Percentiles rank a stretch among this genome's conserved stretches.
Conservation (phyloP, 2,113 vertebrate genomes). For the Lucifuga dentata region DNA sequence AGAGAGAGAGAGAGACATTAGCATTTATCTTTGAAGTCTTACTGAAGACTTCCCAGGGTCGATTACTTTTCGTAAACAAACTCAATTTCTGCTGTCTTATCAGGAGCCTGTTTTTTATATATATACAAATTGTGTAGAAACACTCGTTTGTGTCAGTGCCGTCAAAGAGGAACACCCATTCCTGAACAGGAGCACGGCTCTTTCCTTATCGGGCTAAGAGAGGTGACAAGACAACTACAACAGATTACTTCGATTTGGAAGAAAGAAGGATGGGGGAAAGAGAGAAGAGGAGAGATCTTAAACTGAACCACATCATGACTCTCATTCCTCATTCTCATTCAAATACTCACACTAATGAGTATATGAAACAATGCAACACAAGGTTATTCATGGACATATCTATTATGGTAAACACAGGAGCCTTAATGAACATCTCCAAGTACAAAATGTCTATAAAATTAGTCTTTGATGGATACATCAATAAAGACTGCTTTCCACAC, state of each 20-base stretch:
- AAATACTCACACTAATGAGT: slow-evolving; percentile 10
- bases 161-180: slow-evolving; percentile 63
- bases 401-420: neutral
- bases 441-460: neutral
- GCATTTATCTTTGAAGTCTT: slow-evolving; percentile 37
- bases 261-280: slow-evolving; percentile 26
- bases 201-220: slow-evolving; percentile 61
- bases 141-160: slow-evolving; percentile 56
- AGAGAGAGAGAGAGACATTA: slow-evolving; percentile 5
- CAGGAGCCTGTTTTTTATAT: slow-evolving; percentile 24
- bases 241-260: slow-evolving; percentile 57
- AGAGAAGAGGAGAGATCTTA: slow-evolving; percentile 16
- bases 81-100: slow-evolving; percentile 46
- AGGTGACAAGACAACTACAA: slow-evolving; percentile 69
- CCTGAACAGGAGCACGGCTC: slow-evolving; percentile 60
- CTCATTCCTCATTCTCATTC: no score
- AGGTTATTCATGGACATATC: neutral
- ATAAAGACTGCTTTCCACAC: neutral
- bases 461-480: slow-evolving; percentile 16
- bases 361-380: slow-evolving; percentile 14
- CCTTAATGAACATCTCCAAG: neutral
- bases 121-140: slow-evolving; percentile 37
- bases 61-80: slow-evolving; percentile 48
- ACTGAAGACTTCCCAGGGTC: slow-evolving; percentile 23
- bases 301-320: slow-evolving; percentile 1